Percentiles rank a stretch among this genome's conserved stretches.
Evolutionary conservation across 2,797 vertebrate genomes (phyloP).

Genomic region (Enteromius afrohamiltoni): DNA sequence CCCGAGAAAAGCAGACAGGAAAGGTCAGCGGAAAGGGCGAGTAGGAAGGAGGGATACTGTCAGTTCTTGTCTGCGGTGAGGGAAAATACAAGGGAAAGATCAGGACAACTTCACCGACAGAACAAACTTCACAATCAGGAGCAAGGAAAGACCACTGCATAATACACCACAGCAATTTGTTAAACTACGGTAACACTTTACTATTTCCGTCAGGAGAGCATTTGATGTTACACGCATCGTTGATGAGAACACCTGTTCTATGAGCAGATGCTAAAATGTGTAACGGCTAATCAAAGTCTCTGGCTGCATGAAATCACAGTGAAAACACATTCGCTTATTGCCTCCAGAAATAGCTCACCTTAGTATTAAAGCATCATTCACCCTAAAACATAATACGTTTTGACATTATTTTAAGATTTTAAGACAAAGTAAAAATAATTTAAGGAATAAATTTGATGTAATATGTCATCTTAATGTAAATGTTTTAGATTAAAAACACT

Average conservation of each 20-base stretch:
- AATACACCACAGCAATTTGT: conserved; percentile 1
- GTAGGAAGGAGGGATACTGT: conserved; percentile 55
- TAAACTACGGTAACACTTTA: conserved; percentile 15
- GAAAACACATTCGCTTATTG: neutral
- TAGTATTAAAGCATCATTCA: neutral
- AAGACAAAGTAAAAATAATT: neutral
- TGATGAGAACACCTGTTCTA: conserved; percentile 33
- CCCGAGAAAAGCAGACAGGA: conserved; percentile 60
- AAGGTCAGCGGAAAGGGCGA: conserved; percentile 53
- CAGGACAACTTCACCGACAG: conserved; percentile 23
- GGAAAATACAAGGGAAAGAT: conserved; percentile 42
- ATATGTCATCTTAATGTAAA: neutral
- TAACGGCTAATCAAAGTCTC: conserved; percentile 25
- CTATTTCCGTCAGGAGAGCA: conserved; percentile 8
- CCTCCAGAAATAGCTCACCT: neutral
- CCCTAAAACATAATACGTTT: neutral
- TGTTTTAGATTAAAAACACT: neutral
- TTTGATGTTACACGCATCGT: conserved; percentile 11
- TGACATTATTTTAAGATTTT: neutral
- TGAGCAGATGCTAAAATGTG: conserved; percentile 36
- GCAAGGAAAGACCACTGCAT: neutral
- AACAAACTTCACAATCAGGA: conserved; percentile 18
- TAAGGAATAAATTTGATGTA: neutral
- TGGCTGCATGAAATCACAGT: neutral
- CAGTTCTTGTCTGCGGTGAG: conserved; percentile 48